These are phyloP conservation scores for Spea multiplicata DNA, from an alignment of 2,113 vertebrate genomes.

Conservation along the genomic window DNA sequence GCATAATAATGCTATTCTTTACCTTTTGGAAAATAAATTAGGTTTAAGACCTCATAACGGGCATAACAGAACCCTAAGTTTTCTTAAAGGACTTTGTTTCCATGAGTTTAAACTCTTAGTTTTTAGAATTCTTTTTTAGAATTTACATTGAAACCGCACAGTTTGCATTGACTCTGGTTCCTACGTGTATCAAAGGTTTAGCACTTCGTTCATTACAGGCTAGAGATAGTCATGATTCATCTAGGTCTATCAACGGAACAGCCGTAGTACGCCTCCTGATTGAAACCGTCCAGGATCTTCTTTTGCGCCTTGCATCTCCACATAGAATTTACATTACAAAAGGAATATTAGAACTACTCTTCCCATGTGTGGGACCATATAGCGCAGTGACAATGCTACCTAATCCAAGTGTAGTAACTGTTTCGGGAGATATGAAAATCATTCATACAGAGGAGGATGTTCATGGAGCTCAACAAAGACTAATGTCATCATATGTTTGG, in stretches of 20 bases:
- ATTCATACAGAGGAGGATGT: constrained; percentile 23
- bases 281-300: constrained; percentile 8
- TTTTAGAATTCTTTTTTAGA: background rate
- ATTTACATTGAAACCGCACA: background rate
- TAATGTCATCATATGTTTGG: constrained; percentile 10
- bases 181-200: background rate
- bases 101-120: too few relatives aligned
- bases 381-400: constrained; percentile 24
- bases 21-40: too few relatives aligned
- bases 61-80: too few relatives aligned
- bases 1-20: too few relatives aligned
- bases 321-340: constrained; percentile 39
- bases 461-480: constrained; percentile 25
- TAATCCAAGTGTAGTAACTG: constrained; percentile 38
- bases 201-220: background rate
- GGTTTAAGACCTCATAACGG: too few relatives aligned
- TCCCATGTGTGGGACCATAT: constrained; percentile 38
- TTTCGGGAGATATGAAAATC: constrained; percentile 42
- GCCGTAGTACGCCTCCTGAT: constrained; percentile 2
- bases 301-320: constrained; percentile 5
- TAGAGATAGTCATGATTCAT: background rate
- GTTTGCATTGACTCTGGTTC: background rate
- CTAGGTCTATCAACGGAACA: background rate
- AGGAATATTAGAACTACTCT: constrained; percentile 18
- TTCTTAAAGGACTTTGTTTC: too few relatives aligned